These are phyloP conservation scores for Ariopsis seemanni DNA, from an alignment of 2,113 vertebrate genomes.

Conservation along the genomic window DNA sequence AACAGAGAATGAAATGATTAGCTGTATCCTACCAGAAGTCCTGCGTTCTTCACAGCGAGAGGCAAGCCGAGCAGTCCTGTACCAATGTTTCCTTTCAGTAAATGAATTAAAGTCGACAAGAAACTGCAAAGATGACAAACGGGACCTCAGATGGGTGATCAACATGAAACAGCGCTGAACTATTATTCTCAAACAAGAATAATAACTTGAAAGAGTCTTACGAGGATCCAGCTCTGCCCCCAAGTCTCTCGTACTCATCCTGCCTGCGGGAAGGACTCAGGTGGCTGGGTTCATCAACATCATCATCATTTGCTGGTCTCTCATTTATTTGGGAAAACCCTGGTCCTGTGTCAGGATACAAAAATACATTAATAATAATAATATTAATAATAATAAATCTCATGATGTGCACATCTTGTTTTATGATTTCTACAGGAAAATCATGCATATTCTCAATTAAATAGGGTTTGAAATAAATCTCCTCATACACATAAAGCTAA, in stretches of 20 bases:
- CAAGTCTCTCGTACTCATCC: constrained; percentile 71
- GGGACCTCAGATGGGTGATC: not conserved
- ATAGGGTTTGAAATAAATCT: not conserved
- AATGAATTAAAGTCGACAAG: constrained; percentile 90
- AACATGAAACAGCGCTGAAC: not conserved
- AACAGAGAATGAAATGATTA: not conserved
- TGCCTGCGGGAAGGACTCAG: constrained; percentile 64
- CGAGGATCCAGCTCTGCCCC: constrained; percentile 70
- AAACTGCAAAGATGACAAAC: constrained; percentile 70
- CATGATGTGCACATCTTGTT: not conserved
- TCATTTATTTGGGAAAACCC: constrained; percentile 54
- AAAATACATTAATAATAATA: not conserved
- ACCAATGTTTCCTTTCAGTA: constrained; percentile 93
- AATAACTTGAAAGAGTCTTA: constrained; percentile 51
- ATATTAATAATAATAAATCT: not conserved
- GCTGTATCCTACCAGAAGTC: constrained; percentile 83
- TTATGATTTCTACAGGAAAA: not conserved
- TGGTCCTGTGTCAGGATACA: constrained; percentile 53
- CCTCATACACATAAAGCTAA: not conserved
- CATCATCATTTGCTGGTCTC: constrained; percentile 68
- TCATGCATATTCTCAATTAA: not conserved
- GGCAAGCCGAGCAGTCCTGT: constrained; percentile 92
- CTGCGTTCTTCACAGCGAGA: constrained; percentile 91
- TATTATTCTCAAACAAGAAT: not conserved
- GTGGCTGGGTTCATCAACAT: constrained; percentile 59